Base-by-base conservation (phyloP, 1,140 invertebrate species). In the Drosophila mauritiana region DNA sequence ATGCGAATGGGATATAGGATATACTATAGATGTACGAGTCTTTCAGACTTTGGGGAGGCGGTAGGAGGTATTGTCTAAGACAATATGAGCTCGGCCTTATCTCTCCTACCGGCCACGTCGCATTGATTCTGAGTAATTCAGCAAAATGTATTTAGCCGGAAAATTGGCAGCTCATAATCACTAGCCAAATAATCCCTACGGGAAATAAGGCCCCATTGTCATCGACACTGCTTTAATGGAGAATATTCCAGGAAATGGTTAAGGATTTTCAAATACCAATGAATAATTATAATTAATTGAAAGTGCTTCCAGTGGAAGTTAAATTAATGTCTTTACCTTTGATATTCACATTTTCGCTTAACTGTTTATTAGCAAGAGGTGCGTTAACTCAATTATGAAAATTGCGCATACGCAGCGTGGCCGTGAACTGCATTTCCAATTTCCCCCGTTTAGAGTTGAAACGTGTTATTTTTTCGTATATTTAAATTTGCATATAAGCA, bases 401-500 rank as follows among this genome's bases (percentile, higher is more conserved):
- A 56, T 70, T 40, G 25, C 42, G 25, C 51, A 69, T 56, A 65
- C 65, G 46, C 59, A 8, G 36, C 15, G 17, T 22, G 25, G 48
- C 31, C 48, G 46, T 25, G 63, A 11, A 27, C 15, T 27, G 40
- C 25, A 54, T 46, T 34, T 68, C 15, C 61, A 67, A 67, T 67
- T 46, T 63, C 36, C 1, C 63, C 49, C 63, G 63, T 46, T 64
- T 45, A 25, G 55, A 36, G 20, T 2, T 17, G 49, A 37, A 37
- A 17, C 2, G 27, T 40, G 3, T 37, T 37, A 37, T 11, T 37
- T 37, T 69, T 34, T 31, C n/a, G 40, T 63, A 31, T 22, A 65
- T 67, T 43, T 59, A 17, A 36, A 70, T 70, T 70, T 70, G 67
- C 63, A 48, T 56, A 56, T 25, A 20, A 20, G n/a, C 49, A 49